Conservation (phyloP, 2,888 invertebrate species). For the Xanthorhoe designata region DNA sequence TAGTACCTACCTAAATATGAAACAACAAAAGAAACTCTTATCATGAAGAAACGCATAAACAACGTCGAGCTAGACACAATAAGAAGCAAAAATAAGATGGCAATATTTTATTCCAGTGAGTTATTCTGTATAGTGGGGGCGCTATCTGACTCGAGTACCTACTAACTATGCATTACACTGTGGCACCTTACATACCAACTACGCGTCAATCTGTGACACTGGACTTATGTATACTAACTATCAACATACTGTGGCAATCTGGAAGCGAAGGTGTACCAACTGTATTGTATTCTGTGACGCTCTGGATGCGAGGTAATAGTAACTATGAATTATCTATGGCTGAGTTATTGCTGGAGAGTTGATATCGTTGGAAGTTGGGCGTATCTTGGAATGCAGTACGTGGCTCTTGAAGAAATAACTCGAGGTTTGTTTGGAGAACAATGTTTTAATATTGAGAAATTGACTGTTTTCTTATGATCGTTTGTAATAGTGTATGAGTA, state of each 20-base stretch:
- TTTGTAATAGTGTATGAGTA: too few relatives aligned
- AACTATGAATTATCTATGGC: conserved; percentile 20
- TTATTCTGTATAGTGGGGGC: conserved; percentile 73
- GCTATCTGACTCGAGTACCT: conserved; percentile 40
- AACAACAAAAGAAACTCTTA: conserved; percentile 33
- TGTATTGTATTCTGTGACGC: conserved; percentile 7
- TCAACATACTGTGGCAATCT: background rate
- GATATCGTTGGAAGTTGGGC: conserved; percentile 36
- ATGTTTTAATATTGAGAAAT: background rate
- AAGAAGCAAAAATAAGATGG: conserved; percentile 73
- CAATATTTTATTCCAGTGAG: conserved; percentile 79
- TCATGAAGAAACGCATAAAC: conserved; percentile 48
- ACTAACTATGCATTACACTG: conserved; percentile 14
- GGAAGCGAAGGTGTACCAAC: conserved; percentile 8
- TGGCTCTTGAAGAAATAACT: conserved; percentile 15
- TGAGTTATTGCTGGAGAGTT: conserved; percentile 34
- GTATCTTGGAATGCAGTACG: conserved; percentile 30
- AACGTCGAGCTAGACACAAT: conserved; percentile 61
- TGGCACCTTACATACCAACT: conserved; percentile 12
- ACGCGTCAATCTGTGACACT: conserved; percentile 7
- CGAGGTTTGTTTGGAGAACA: conserved; percentile 13
- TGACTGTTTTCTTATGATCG: background rate
- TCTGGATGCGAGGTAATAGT: conserved; percentile 17
- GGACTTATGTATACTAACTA: conserved; percentile 2
- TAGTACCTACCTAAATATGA: conserved; percentile 14